Evolutionary conservation across 2,888 invertebrate species (phyloP), one percentile per base, ranked within the genome.

Genomic region (Acanthoscelides obtectus): DNA sequence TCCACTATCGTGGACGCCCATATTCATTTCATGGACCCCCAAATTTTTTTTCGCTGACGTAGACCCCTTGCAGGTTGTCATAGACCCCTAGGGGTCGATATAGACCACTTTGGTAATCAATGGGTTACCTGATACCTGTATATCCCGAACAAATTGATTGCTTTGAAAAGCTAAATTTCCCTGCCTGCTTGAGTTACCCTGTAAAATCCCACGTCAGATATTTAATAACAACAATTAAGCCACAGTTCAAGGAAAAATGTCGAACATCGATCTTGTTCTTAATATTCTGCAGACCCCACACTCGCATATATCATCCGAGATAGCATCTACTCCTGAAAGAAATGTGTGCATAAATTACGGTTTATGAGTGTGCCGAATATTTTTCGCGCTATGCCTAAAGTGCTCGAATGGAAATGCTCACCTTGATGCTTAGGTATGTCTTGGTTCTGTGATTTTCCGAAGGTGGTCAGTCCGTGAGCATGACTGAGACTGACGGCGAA

Each of bases 401-500:
- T 45, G 45, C n/a, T n/a, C n/a, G 12, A 45, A 6, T 45, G 12
- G 12, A 45, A 12, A 12, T 45, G 45, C 45, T 45, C 45, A 45
- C 45, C 45, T 45, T 3, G 45, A 45, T 45, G 45, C 45, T 17
- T 45, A 45, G 72, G 68, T 25, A 70, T 67, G 21, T 78, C 78
- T 70, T 79, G 80, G 45, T 72, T 80, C 69, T 79, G 80, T n/a
- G 85, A 80, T 79, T 85, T 86, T 66, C 86, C 86, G 78, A 85
- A 86, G 25, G 86, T 85, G 21, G 85, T 84, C 69, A 86, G 81
- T 72, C 86, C 86, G 76, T 86, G 84, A 72, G 86, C 86, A 78
- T 86, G 84, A 75, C 84, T 85, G 79, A 85, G 84, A 74, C 85
- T 83, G 71, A 86, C 88, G 80, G 86, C 88, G 80, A 88, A 83